Evolutionary conservation across 2,113 vertebrate species (phyloP).

Genomic region (Gavia stellata): DNA sequence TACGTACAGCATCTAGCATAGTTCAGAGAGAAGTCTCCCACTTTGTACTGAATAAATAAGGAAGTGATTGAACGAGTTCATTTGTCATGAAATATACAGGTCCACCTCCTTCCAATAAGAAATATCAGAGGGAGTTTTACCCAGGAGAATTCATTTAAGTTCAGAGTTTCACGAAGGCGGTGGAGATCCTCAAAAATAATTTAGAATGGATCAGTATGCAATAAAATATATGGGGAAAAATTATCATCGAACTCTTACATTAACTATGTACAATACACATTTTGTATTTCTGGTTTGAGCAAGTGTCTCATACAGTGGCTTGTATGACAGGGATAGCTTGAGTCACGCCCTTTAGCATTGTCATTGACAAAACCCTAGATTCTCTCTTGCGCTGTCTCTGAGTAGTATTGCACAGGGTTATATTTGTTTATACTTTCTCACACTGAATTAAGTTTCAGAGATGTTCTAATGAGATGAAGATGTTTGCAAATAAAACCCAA

Average conservation of each 20-base stretch:
- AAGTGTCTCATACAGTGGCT: not conserved
- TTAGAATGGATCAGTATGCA: not conserved
- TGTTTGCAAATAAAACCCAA: not conserved
- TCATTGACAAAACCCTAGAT: not conserved
- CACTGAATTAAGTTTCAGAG: not conserved
- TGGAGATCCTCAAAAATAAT: not conserved
- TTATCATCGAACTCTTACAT: not conserved
- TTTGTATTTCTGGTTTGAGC: not conserved
- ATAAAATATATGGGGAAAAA: not conserved
- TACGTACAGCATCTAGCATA: not conserved
- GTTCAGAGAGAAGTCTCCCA: not conserved
- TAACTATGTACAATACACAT: not conserved
- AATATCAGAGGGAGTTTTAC: not conserved
- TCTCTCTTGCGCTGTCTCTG: not conserved
- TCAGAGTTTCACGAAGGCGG: not conserved
- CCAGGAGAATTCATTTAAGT: not conserved
- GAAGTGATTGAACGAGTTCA: not conserved
- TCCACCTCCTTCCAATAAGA: not conserved
- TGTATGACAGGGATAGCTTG: not conserved
- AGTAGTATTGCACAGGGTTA: not conserved
- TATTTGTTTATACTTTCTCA: not conserved
- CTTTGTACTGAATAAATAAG: not conserved
- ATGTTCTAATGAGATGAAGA: not conserved
- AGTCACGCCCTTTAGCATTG: not conserved
- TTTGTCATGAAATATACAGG: not conserved